Evolutionary conservation across 2,888 invertebrate species (phyloP).

Genomic region (Patella depressa): DNA sequence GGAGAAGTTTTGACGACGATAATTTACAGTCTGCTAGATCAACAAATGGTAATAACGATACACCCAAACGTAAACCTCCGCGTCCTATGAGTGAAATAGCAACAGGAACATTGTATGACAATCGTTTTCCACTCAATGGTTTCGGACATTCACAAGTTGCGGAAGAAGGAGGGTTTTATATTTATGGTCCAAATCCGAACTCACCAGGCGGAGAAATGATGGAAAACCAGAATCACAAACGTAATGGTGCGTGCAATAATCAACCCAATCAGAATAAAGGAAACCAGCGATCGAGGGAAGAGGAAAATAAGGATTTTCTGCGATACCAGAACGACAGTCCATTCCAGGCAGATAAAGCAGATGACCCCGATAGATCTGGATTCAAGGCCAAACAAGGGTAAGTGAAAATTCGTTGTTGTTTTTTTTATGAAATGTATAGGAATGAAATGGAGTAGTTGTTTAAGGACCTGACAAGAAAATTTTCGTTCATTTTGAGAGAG

Average conservation of each 20-base stretch:
- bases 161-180: conserved; percentile 29
- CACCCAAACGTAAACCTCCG: conserved; percentile 32
- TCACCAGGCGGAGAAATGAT: neutral
- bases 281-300: neutral
- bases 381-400: conserved; percentile 30
- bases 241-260: conserved; percentile 6
- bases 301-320: conserved; percentile 20
- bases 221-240: neutral
- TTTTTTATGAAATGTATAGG: neutral
- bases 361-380: conserved; percentile 18
- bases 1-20: conserved; percentile 41
- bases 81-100: conserved; percentile 42
- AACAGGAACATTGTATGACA: conserved; percentile 25
- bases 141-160: conserved; percentile 9
- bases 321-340: conserved; percentile 56
- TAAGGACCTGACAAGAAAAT: too few species aligned
- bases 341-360: conserved; percentile 39
- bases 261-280: neutral
- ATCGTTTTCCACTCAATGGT: conserved; percentile 20
- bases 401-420: conserved; percentile 12
- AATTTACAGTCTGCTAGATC: conserved; percentile 15
- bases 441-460: too few species aligned
- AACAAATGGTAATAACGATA: conserved; percentile 23
- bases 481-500: too few species aligned
- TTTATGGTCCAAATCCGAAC: conserved; percentile 33